Evolutionary conservation across 1,140 invertebrate species (phyloP).

Genomic region (Philaenus spumarius): DNA sequence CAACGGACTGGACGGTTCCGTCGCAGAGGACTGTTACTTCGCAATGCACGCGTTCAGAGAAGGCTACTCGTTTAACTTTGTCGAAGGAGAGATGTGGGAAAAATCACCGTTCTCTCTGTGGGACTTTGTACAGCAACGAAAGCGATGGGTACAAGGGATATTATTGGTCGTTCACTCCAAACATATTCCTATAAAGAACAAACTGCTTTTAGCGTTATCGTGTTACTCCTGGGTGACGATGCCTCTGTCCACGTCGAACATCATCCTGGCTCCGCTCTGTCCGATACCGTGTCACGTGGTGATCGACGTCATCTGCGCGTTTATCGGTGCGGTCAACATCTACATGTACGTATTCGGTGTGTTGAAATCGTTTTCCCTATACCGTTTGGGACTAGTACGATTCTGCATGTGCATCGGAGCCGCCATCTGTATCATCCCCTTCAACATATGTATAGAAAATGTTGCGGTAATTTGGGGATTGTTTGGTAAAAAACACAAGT

Average conservation of each 20-base stretch:
- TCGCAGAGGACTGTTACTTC: conserved; percentile 97
- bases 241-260: conserved; percentile 85
- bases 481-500: conserved; percentile 88
- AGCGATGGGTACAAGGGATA: conserved; percentile 95
- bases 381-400: conserved; percentile 71
- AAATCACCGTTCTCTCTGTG: conserved; percentile 92
- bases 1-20: conserved; percentile 89
- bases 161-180: conserved; percentile 88
- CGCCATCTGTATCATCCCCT: conserved; percentile 80
- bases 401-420: conserved; percentile 76
- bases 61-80: conserved; percentile 85
- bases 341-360: conserved; percentile 97
- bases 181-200: conserved; percentile 72
- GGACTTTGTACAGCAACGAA: conserved; percentile 93
- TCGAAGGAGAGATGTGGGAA: conserved; percentile 97
- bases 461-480: conserved; percentile 89
- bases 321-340: conserved; percentile 85
- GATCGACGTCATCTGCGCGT: conserved; percentile 80
- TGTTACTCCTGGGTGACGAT: conserved; percentile 95
- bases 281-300: conserved; percentile 79
- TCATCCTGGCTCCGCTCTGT: conserved; percentile 73
- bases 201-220: conserved; percentile 78
- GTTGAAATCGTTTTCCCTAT: conserved; percentile 86
- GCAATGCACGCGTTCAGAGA: conserved; percentile 85
- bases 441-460: conserved; percentile 91